These are phyloP conservation scores for Lucinisca nassula DNA, from an alignment of 2,888 invertebrate genomes.

Conservation along the genomic window DNA sequence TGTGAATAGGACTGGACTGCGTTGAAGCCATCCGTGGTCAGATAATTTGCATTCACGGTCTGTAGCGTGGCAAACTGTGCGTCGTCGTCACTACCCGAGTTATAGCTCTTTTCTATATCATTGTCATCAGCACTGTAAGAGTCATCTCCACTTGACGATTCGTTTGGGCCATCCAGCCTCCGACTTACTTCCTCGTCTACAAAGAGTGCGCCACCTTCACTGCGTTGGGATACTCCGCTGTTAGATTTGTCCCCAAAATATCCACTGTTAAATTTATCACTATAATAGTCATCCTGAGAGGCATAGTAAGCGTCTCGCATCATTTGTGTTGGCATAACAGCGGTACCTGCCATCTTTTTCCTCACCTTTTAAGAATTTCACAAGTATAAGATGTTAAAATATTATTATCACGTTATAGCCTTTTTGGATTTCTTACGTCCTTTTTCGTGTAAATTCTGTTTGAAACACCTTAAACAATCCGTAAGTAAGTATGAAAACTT, in stretches of 20 bases:
- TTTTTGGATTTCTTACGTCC: too few relatives aligned
- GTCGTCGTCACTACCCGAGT: neutral
- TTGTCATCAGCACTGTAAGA: slow-evolving; percentile 46
- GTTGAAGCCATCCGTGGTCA: slow-evolving; percentile 1
- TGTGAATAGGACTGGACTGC: neutral
- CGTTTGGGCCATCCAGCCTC: slow-evolving; percentile 43
- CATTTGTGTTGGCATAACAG: neutral
- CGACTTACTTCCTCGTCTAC: slow-evolving; percentile 42
- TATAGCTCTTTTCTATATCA: slow-evolving; percentile 9
- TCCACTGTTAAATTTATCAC: neutral
- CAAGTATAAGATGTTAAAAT: neutral
- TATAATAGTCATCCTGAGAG: neutral
- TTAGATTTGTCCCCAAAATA: neutral
- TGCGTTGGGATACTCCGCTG: slow-evolving; percentile 36
- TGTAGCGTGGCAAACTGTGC: slow-evolving; percentile 46
- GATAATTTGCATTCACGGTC: slow-evolving; percentile 43
- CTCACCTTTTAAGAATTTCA: neutral
- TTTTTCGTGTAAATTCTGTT: too few relatives aligned
- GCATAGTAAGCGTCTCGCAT: neutral
- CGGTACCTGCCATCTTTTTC: neutral
- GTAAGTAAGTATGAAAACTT: neutral
- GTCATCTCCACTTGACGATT: slow-evolving; percentile 61
- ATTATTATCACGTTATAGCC: neutral
- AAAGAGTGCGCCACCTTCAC: slow-evolving; percentile 42
- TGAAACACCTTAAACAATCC: neutral